Evolutionary conservation across 2,113 vertebrate species (phyloP).

Genomic region (Triplophysa dalaica): DNA sequence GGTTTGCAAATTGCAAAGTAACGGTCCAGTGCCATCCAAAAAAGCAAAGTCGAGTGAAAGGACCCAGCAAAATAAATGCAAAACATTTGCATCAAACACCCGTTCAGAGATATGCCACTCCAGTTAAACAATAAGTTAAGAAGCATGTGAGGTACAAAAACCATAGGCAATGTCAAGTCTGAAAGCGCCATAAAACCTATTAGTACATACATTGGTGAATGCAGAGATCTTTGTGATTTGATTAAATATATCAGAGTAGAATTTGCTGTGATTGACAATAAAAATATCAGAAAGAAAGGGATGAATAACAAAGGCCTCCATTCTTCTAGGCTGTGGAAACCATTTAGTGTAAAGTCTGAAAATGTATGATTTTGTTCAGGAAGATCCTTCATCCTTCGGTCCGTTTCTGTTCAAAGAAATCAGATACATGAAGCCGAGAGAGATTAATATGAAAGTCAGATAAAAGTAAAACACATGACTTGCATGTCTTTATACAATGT

Average conservation of each 20-base stretch:
- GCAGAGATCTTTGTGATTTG: slow-evolving; percentile 44
- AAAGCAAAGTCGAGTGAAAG: slow-evolving; percentile 62
- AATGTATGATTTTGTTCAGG: slow-evolving; percentile 40
- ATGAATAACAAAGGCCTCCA: slow-evolving; percentile 48
- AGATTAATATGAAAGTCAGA: background rate
- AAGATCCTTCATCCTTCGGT: background rate
- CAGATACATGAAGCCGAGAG: background rate
- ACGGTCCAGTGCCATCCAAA: slow-evolving; percentile 65
- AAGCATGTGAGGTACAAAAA: slow-evolving; percentile 52
- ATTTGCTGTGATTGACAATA: slow-evolving; percentile 45
- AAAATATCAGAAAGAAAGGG: slow-evolving; percentile 51
- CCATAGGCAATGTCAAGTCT: slow-evolving; percentile 37
- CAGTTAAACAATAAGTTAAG: slow-evolving; percentile 48
- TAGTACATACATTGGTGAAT: slow-evolving; percentile 62
- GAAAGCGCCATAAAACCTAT: slow-evolving; percentile 58
- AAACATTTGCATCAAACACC: slow-evolving; percentile 56
- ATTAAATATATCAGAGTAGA: slow-evolving; percentile 48
- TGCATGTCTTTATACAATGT: background rate
- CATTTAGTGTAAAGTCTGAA: slow-evolving; percentile 43
- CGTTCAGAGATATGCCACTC: slow-evolving; percentile 39
- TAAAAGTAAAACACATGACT: background rate
- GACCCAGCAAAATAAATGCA: slow-evolving; percentile 38
- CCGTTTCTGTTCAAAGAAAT: background rate
- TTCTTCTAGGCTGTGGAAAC: slow-evolving; percentile 46
- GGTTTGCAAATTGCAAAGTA: slow-evolving; percentile 58